Percentiles rank a stretch among this genome's conserved stretches.
Conservation (phyloP, 2,797 vertebrate genomes). For the Ceyx erithaca region DNA sequence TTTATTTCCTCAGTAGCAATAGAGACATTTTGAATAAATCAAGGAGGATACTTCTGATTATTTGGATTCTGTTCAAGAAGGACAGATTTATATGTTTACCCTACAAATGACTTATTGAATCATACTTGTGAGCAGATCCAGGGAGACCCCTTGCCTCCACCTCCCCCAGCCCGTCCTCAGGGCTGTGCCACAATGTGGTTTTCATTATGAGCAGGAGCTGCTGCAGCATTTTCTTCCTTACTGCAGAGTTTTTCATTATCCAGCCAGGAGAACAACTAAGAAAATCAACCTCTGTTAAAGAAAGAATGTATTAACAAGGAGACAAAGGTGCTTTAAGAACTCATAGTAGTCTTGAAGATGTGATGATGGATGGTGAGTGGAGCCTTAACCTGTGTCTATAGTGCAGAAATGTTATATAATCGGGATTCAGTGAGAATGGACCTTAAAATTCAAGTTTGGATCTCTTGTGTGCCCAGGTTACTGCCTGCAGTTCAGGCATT, state of each 20-base stretch:
- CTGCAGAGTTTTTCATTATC: slow-evolving; percentile 23
- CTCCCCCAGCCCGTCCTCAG: slow-evolving; percentile 40
- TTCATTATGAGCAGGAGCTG: slow-evolving; percentile 56
- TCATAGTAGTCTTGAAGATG: background rate
- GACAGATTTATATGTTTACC: slow-evolving; percentile 65
- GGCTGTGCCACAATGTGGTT: slow-evolving; percentile 58
- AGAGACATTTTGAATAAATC: slow-evolving; percentile 28
- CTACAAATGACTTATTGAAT: slow-evolving; percentile 71
- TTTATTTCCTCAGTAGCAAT: slow-evolving; percentile 49
- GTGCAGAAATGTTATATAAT: background rate
- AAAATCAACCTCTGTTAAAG: slow-evolving; percentile 5
- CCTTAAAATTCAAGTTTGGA: background rate
- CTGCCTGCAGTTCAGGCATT: background rate
- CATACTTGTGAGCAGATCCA: slow-evolving; percentile 62
- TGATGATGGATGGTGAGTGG: background rate
- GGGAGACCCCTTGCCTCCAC: slow-evolving; percentile 48
- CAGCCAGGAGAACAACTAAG: background rate
- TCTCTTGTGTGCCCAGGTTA: background rate
- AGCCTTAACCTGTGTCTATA: background rate
- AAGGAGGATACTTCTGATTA: slow-evolving; percentile 45
- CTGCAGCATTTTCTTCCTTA: slow-evolving; percentile 35
- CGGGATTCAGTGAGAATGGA: background rate
- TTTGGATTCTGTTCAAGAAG: slow-evolving; percentile 42
- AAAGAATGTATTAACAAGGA: background rate
- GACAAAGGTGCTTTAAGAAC: background rate